Evolutionary conservation across 2,888 invertebrate genomes (phyloP), one percentile per base, ranked within the genome.

Genomic region (Griposia aprilina): DNA sequence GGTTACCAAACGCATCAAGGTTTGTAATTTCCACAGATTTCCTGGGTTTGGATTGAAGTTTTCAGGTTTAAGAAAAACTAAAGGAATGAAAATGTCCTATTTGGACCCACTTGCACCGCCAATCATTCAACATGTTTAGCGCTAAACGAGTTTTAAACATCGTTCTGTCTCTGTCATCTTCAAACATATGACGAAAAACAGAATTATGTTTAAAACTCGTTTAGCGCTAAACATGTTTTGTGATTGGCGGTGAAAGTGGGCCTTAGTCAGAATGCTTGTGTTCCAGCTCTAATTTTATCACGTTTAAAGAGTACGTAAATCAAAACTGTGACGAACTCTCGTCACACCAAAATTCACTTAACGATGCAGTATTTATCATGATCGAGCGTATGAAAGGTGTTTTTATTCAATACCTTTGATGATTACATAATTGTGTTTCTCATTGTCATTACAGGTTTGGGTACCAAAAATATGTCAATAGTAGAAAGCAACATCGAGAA

Each of bases 401-500:
- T 66, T 26, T 63, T n/a, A 65, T 36, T 63, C 3, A 23, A 36
- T 23, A 36, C 1, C 4, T 41, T 45, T 45, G 8, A 10, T 45
- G 8, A 10, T 45, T 45, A 45, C 4, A 0, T 45, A 45, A 10
- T 8, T 59, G 7, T 5, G 23, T 30, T 77, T 50, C 1, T 60
- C 30, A 30, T 77, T 50, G 1, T 60, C 30, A 30, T 62, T 45
- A 13, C 87, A 94, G 94, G 90, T 78, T 74, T 89, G 13, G 88
- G 89, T 26, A 85, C 86, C 52, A 87, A 88, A 6, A 85, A 88
- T 48, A 79, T 94, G 23, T 85, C 89, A 0, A 79, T 90, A 6
- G 78, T 93, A 36, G 88, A 91, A 77, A 89, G 91, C 65, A 91
- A 94, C 67, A 84, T 93, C 1, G 82, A 82, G n/a, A 88, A 94